Evolutionary conservation across 2,888 invertebrate genomes (phyloP).

Genomic region (Drosophila anceps): DNA sequence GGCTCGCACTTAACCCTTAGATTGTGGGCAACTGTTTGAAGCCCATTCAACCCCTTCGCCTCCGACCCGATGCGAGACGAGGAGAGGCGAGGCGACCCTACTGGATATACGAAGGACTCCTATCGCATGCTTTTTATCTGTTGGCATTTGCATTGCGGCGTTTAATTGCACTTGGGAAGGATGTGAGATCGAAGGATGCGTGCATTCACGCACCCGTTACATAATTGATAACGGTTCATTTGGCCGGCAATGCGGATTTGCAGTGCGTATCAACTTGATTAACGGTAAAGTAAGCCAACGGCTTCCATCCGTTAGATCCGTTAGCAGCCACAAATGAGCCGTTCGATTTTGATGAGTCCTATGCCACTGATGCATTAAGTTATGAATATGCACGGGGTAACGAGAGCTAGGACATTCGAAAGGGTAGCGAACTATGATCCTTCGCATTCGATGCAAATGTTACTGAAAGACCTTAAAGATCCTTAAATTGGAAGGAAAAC

Average conservation of each 20-base stretch:
- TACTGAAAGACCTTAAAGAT: background rate
- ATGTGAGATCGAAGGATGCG: conserved; percentile 42
- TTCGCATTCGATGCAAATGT: background rate
- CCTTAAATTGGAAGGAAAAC: background rate
- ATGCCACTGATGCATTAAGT: conserved; percentile 68
- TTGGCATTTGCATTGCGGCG: conserved; percentile 70
- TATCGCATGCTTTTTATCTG: conserved; percentile 60
- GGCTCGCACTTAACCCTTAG: conserved; percentile 37
- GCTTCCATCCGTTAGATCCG: conserved; percentile 8
- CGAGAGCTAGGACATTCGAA: background rate
- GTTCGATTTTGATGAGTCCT: conserved; percentile 59
- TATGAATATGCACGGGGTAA: conserved; percentile 62
- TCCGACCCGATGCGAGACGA: conserved; percentile 6
- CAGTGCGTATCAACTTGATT: conserved; percentile 67
- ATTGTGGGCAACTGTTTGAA: conserved; percentile 22
- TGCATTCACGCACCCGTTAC: conserved; percentile 67
- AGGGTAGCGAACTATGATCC: conserved; percentile 4
- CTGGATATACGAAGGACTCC: conserved; percentile 21
- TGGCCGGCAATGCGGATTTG: conserved; percentile 53
- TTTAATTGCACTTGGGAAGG: conserved; percentile 62
- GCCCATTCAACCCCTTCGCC: conserved; percentile 46
- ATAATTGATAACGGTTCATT: conserved; percentile 81
- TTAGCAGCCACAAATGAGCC: conserved; percentile 29
- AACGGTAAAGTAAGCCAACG: conserved; percentile 61
- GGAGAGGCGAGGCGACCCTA: conserved; percentile 4